Evolutionary conservation across 2,888 invertebrate genomes (phyloP).

Genomic region (Encarsia formosa): DNA sequence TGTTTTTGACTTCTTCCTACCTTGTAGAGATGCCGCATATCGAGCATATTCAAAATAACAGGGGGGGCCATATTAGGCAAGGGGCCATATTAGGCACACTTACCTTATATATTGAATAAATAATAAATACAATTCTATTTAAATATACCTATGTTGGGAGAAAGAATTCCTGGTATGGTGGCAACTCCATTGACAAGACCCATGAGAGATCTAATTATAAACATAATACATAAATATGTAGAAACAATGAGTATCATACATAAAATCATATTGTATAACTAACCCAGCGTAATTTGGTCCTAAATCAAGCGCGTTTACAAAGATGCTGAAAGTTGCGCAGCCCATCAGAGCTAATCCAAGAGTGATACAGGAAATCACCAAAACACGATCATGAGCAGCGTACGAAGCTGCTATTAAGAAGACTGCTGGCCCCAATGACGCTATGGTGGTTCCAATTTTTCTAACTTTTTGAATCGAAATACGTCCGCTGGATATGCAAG

Average conservation of each 20-base stretch:
- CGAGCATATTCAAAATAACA: too few relatives aligned
- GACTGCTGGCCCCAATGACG: slow-evolving; percentile 52
- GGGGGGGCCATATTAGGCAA: too few relatives aligned
- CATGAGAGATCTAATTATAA: slow-evolving; percentile 51
- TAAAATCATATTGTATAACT: too few relatives aligned
- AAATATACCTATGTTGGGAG: slow-evolving; percentile 66
- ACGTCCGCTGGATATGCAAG: slow-evolving; percentile 41
- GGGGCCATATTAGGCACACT: too few relatives aligned
- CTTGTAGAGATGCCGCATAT: too few relatives aligned
- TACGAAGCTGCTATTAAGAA: slow-evolving; percentile 54
- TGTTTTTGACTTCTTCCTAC: too few relatives aligned
- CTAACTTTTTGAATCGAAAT: slow-evolving; percentile 49
- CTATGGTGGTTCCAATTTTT: slow-evolving; percentile 52
- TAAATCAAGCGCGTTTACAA: slow-evolving; percentile 52
- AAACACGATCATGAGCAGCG: slow-evolving; percentile 48
- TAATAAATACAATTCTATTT: too few relatives aligned
- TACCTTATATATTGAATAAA: too few relatives aligned
- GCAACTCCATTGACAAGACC: slow-evolving; percentile 60
- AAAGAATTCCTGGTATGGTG: slow-evolving; percentile 68
- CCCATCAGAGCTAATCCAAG: slow-evolving; percentile 53
- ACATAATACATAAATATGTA: too few relatives aligned
- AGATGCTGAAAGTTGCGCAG: slow-evolving; percentile 51
- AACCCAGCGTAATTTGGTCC: slow-evolving; percentile 54
- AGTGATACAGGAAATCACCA: slow-evolving; percentile 50
- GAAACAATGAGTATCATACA: too few relatives aligned